A percentile compares a stretch with the other conserved stretches of the same genome.
These are phyloP conservation scores for Xerus inauris DNA, from an alignment of 2,113 vertebrate genomes.

Conservation along the genomic window DNA sequence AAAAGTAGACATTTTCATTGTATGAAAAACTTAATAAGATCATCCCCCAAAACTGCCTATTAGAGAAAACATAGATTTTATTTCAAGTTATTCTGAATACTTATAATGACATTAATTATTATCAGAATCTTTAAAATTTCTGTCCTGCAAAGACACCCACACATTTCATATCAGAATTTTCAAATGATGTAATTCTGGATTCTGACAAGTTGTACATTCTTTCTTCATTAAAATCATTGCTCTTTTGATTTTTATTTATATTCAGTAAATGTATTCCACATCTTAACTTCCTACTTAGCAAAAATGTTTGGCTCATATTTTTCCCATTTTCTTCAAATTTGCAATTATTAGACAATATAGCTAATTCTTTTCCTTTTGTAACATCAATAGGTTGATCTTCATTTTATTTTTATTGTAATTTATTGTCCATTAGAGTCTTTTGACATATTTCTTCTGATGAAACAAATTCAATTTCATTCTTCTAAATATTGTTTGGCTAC, in stretches of 20 bases:
- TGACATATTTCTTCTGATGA: conserved; percentile 7
- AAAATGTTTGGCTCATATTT: conserved; percentile 57
- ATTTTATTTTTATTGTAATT: conserved; percentile 46
- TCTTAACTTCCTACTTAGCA: conserved; percentile 62
- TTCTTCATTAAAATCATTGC: conserved; percentile 13
- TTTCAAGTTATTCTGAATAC: neutral
- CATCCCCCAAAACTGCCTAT: neutral
- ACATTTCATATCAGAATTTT: neutral
- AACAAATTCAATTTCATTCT: neutral
- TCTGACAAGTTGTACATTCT: neutral
- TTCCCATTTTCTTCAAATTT: conserved; percentile 62
- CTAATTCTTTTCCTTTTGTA: conserved; percentile 23
- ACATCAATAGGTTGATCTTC: conserved; percentile 2
- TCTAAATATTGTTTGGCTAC: neutral
- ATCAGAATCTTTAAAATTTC: neutral
- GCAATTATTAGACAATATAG: conserved; percentile 54
- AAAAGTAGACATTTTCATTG: neutral
- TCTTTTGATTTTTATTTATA: conserved; percentile 60
- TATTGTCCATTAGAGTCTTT: conserved; percentile 7
- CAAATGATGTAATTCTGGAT: neutral
- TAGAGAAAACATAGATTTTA: neutral
- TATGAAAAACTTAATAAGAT: conserved; percentile 11
- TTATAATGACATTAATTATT: neutral
- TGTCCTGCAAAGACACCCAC: neutral
- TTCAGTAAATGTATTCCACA: conserved; percentile 51